These are phyloP conservation scores for Sclerodermus sp. DNA, from an alignment of 2,888 invertebrate genomes.

Conservation along the genomic window DNA sequence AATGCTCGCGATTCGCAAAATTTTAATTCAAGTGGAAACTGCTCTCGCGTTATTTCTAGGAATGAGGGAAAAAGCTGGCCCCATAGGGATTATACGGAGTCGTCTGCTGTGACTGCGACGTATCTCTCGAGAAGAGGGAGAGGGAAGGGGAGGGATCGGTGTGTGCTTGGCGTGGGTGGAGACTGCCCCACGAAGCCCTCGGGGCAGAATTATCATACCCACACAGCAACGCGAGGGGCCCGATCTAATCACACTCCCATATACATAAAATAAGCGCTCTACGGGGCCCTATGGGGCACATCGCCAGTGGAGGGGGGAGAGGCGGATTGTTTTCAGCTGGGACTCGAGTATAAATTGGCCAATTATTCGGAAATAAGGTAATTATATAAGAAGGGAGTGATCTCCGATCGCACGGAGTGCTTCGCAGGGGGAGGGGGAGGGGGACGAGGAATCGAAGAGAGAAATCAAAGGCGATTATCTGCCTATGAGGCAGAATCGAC, in stretches of 20 bases:
- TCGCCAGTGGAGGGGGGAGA: conserved; percentile 36
- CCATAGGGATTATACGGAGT: too few species aligned
- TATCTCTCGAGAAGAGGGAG: too few species aligned
- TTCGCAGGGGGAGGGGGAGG: conserved; percentile 20
- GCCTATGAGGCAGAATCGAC: conserved; percentile 51
- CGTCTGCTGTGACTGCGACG: too few species aligned
- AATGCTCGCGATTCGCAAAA: too few species aligned
- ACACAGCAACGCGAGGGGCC: conserved; percentile 45
- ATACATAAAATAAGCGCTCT: conserved; percentile 58
- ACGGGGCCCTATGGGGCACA: conserved; percentile 54
- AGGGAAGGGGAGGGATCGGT: conserved; percentile 9
- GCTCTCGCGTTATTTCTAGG: too few species aligned
- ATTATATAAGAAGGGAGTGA: conserved; percentile 58
- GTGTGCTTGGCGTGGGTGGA: conserved; percentile 54
- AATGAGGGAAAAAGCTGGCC: too few species aligned
- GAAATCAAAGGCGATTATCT: conserved; percentile 58
- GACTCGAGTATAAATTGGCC: conserved; percentile 58
- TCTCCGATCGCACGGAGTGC: conserved; percentile 46
- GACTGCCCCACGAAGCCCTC: conserved; percentile 51
- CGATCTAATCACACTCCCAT: conserved; percentile 58
- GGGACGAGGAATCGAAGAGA: conserved; percentile 53
- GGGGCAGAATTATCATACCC: conserved; percentile 58
- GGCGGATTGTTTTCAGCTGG: conserved; percentile 57
- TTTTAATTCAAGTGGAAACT: too few species aligned
- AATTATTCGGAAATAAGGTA: conserved; percentile 58